Conservation (phyloP, 37 sponge, comb jelly and placozoan species). For the Aphrocallistes beatrix region DNA sequence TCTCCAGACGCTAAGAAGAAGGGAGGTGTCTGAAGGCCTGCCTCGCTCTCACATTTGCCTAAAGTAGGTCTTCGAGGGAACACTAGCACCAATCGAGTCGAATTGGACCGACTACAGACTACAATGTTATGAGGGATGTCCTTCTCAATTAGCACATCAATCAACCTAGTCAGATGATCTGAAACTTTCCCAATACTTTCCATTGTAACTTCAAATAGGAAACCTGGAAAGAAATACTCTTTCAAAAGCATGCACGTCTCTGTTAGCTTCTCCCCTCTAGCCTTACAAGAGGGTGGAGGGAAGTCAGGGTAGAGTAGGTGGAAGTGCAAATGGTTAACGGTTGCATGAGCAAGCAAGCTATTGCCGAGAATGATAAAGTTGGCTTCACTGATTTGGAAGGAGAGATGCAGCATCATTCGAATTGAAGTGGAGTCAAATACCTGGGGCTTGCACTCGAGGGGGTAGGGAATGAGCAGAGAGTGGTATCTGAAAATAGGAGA, state of each 20-base stretch:
- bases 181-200: neutral
- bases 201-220: neutral
- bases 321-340: neutral
- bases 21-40: neutral
- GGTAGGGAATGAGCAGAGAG: neutral
- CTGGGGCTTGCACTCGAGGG: neutral
- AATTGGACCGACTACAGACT: neutral
- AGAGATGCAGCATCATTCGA: neutral
- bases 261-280: neutral
- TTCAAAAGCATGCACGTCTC: neutral
- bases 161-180: neutral
- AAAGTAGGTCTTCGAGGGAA: neutral
- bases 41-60: neutral
- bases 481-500: neutral
- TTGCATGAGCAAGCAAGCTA: neutral
- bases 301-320: neutral
- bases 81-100: neutral
- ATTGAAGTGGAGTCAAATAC: neutral
- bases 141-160: neutral
- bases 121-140: constrained; percentile 16
- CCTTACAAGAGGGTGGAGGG: neutral
- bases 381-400: neutral
- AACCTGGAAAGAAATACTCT: neutral
- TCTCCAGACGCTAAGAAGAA: neutral
- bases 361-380: neutral